Evolutionary conservation across 2,797 vertebrate genomes (phyloP).

Genomic region (Leuciscus waleckii): DNA sequence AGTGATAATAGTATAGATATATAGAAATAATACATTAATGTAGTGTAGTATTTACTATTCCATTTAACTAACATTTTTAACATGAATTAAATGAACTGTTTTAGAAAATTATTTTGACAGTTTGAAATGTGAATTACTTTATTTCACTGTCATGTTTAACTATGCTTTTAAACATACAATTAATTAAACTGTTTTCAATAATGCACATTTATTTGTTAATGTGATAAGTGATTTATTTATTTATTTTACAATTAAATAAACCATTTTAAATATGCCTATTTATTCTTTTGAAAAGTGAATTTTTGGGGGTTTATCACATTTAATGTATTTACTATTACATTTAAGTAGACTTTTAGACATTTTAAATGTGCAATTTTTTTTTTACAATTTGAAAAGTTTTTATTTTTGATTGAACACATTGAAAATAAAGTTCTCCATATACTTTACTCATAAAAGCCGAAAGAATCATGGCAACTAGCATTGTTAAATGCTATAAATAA

Average conservation of each 20-base stretch:
- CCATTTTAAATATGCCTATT: background rate
- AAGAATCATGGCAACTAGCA: background rate
- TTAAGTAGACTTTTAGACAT: background rate
- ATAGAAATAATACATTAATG: background rate
- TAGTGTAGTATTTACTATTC: background rate
- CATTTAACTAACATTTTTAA: slow-evolving; percentile 1
- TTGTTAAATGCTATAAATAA: too few relatives aligned
- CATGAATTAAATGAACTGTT: background rate
- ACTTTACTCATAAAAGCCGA: background rate
- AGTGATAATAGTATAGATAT: background rate
- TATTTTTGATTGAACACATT: background rate
- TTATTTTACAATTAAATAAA: background rate
- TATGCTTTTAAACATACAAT: background rate
- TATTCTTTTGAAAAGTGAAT: background rate
- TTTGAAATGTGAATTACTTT: background rate
- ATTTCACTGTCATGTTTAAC: background rate
- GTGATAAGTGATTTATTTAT: background rate
- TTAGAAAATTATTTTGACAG: background rate
- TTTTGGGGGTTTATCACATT: too few relatives aligned
- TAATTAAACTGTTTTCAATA: background rate
- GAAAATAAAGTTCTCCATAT: background rate
- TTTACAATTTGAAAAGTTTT: background rate
- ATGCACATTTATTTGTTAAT: background rate
- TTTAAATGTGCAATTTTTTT: background rate
- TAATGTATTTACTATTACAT: background rate